phyloP scores from a whole-genome alignment of 2,797 vertebrate genomes.

The Semotilus atromaculatus region DNA sequence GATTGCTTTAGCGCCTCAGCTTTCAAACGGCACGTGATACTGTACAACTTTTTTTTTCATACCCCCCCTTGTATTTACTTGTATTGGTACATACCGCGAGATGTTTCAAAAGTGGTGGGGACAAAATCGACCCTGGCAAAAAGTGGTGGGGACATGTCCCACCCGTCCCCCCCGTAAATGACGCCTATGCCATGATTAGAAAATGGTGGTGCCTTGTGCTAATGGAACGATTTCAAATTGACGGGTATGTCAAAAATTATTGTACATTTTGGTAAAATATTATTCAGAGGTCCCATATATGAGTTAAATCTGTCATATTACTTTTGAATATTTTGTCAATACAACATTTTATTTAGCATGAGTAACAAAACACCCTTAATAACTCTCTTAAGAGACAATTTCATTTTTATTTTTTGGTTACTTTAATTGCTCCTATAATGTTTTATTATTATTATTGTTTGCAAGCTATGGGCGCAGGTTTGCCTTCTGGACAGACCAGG shows the following conservation, averaged over 20 bases:
- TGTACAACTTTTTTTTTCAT: too few species aligned
- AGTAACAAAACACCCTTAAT: background rate
- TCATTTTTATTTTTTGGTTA: background rate
- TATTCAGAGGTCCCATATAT: slow-evolving; percentile 5
- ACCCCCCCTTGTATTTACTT: too few species aligned
- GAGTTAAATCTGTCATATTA: background rate
- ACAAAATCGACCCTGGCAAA: too few species aligned
- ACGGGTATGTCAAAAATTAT: background rate
- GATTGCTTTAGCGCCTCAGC: too few species aligned
- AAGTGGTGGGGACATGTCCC: too few species aligned
- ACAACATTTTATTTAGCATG: background rate
- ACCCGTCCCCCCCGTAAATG: too few species aligned
- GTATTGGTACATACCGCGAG: too few species aligned
- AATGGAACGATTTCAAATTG: slow-evolving; percentile 15
- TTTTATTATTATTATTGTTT: too few species aligned
- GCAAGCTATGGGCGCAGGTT: too few species aligned
- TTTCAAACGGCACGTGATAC: too few species aligned
- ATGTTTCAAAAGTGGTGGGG: too few species aligned
- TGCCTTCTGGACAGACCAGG: too few species aligned
- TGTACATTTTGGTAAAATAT: background rate
- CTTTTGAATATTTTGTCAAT: background rate
- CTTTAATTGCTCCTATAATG: background rate
- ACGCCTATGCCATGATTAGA: background rate
- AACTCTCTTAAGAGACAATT: slow-evolving; percentile 4
- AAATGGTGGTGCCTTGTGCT: background rate